phyloP scores from a whole-genome alignment of 64 coral and sea anemone species.

The Astreopora myriophthalma region DNA sequence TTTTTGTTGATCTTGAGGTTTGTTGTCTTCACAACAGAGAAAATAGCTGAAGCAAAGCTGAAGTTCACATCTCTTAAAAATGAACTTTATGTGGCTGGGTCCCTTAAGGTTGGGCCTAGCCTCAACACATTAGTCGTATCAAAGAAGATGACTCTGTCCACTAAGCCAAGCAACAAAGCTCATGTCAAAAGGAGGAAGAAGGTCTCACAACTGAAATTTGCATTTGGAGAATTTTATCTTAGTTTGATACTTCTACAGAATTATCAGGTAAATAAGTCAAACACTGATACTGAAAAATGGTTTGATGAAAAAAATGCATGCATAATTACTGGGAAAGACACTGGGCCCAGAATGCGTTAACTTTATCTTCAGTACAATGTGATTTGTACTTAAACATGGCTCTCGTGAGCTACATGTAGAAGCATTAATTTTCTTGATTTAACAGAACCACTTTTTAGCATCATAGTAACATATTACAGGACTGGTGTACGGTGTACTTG shows the following conservation, averaged over 20 bases:
- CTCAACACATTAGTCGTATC: conserved; percentile 56
- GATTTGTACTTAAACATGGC: too few species aligned
- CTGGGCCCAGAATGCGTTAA: too few species aligned
- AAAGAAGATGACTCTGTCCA: conserved; percentile 62
- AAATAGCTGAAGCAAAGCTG: conserved; percentile 91
- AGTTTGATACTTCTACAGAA: conserved; percentile 93
- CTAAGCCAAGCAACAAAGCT: conserved; percentile 56
- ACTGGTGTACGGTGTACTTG: too few species aligned
- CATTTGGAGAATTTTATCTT: conserved; percentile 99
- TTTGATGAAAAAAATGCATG: too few species aligned
- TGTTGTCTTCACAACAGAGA: conserved; percentile 62
- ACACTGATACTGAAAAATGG: too few species aligned
- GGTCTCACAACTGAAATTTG: conserved; percentile 90
- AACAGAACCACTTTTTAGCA: too few species aligned
- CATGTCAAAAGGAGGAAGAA: conserved; percentile 69
- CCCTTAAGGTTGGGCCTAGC: conserved; percentile 78
- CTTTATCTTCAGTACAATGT: too few species aligned
- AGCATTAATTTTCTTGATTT: too few species aligned
- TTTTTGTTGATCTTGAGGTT: neutral
- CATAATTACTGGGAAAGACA: too few species aligned
- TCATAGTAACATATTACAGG: too few species aligned
- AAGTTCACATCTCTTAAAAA: conserved; percentile 96
- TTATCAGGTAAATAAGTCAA: conserved; percentile 97
- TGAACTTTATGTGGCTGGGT: conserved; percentile 84
- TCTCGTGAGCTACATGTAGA: too few species aligned